These are phyloP conservation scores for Lepidurus arcticus DNA, from an alignment of 1,140 invertebrate species.

Conservation along the genomic window DNA sequence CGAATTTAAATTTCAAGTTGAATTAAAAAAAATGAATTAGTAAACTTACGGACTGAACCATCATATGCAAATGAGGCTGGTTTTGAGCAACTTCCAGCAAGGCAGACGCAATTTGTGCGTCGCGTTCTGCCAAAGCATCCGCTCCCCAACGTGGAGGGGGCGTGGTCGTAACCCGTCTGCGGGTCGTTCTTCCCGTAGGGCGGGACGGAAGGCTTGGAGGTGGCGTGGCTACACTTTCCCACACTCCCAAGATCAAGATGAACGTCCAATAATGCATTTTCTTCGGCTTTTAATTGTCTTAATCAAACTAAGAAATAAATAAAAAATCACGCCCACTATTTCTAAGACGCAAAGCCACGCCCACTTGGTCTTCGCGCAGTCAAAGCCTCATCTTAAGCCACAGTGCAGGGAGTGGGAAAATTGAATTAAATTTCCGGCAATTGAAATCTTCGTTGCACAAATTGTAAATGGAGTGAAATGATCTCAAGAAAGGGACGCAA, in stretches of 20 bases:
- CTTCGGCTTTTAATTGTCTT: not conserved
- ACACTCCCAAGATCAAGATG: not conserved
- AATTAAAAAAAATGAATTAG: not conserved
- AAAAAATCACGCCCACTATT: not conserved
- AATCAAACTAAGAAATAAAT: not conserved
- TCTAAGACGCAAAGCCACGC: not conserved
- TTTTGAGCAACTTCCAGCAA: slow-evolving; percentile 33
- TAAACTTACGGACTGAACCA: slow-evolving; percentile 33
- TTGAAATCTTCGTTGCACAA: no score
- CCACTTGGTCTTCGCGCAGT: not conserved
- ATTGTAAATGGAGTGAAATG: no score
- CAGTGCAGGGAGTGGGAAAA: no score
- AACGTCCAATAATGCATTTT: not conserved
- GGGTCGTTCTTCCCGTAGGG: not conserved
- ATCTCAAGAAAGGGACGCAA: no score
- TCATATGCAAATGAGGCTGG: slow-evolving; percentile 34
- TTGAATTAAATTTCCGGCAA: no score
- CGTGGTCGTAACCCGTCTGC: not conserved
- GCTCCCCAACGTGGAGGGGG: slow-evolving; percentile 15
- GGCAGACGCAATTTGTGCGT: slow-evolving; percentile 33
- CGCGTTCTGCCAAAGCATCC: slow-evolving; percentile 30
- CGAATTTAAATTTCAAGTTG: not conserved
- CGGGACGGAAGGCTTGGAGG: not conserved
- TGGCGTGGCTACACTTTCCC: not conserved
- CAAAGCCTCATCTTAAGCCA: not conserved